phyloP scores from a whole-genome alignment of 2,888 invertebrate genomes.

The Sphecodes monilicornis region DNA sequence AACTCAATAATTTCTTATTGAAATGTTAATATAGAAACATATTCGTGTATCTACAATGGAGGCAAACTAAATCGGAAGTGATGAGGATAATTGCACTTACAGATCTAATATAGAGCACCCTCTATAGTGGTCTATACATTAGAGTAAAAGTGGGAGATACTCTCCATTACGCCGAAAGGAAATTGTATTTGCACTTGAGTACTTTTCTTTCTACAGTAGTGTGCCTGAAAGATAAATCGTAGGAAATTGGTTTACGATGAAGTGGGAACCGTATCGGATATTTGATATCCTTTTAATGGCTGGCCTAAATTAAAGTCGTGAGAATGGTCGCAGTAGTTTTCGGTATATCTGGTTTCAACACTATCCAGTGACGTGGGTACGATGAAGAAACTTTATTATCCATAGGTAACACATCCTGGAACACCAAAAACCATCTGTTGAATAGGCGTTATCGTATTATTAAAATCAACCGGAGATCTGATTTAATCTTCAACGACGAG shows the following conservation, averaged over 20 bases:
- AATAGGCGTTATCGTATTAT: constrained; percentile 1
- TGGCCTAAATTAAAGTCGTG: constrained; percentile 37
- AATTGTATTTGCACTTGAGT: constrained; percentile 4
- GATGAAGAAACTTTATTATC: background rate
- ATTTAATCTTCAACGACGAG: background rate
- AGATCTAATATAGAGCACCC: background rate
- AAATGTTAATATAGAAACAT: background rate
- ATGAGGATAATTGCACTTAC: background rate
- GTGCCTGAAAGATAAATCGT: constrained; percentile 17
- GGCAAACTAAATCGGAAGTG: background rate
- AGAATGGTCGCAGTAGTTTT: constrained; percentile 28
- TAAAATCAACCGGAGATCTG: background rate
- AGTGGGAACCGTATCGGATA: constrained; percentile 37
- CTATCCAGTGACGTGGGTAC: background rate
- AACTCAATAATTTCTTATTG: background rate
- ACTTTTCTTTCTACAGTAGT: constrained; percentile 6
- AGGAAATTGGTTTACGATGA: background rate
- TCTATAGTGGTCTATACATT: background rate
- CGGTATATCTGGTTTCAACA: constrained; percentile 51
- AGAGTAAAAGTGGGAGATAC: background rate
- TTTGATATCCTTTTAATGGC: constrained; percentile 51
- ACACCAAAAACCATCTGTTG: constrained; percentile 5
- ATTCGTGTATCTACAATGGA: background rate
- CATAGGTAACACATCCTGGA: background rate
- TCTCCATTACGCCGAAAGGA: constrained; percentile 22